Evolutionary conservation across 1,140 invertebrate genomes (phyloP), one percentile per base, ranked within the genome.

Genomic region (Lucilia cuprina): DNA sequence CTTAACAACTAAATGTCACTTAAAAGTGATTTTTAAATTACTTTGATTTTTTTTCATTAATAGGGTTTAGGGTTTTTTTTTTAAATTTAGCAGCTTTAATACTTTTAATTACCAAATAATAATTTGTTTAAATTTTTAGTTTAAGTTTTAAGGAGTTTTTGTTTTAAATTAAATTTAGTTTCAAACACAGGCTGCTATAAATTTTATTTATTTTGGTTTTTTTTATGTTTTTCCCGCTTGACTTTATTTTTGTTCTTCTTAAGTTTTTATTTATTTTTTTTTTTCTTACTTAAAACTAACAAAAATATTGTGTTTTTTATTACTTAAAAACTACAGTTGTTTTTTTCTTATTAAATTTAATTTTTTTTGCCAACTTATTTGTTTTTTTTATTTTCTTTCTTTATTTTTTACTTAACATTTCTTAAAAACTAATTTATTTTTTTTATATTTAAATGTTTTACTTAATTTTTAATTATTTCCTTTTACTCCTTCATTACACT

Each of bases 31-130:
- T 70, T 65, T 70, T 25, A 55, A 55, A 70, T 25, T 21, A 70
- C 19, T 70, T 70, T 70, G 19, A 25, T 70, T 70, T 70, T 70
- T 25, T 70, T 8, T 70, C 0, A 25, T 70, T 14, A 65, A 60
- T n/a, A n/a, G 7, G 41, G 41, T 0, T 41, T 60, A 30, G 1
- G 25, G 55, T 7, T 60, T 60, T 60, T 60, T 7, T 60, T 60
- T 60, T 60, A 60, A 60, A 60, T 60, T 70, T 70, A 21, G 65
- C 65, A 70, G 65, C 65, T 21, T 60, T 70, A 70, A 70, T 70
- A 70, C 65, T 70, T 70, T 70, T 41, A 85, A 88, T 88, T 87
- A 86, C 84, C 88, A 88, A 87, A 89, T 85, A 86, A 88, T 89
- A 88, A 86, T 88, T 87, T 88, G 87, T 87, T 89, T 86, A 86